phyloP scores from a whole-genome alignment of 2,888 invertebrate genomes.

The Agapetus fuscipes region DNA sequence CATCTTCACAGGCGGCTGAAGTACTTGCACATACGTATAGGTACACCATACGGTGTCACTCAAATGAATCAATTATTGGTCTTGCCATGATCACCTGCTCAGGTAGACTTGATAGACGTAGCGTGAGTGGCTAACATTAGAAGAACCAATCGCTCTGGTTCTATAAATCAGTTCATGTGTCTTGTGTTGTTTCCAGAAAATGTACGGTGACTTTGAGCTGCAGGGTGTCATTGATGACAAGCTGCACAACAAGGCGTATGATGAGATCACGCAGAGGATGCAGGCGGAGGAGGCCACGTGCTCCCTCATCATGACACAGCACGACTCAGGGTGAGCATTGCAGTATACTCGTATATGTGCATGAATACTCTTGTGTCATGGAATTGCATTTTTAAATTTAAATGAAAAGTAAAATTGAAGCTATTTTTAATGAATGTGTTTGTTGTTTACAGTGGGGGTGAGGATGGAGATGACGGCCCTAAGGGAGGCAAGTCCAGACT shows the following conservation, averaged over 20 bases:
- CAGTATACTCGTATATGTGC: background rate
- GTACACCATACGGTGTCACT: too few relatives aligned
- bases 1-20: too few relatives aligned
- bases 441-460: constrained; percentile 51
- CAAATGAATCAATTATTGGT: too few relatives aligned
- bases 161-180: too few relatives aligned
- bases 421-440: too few relatives aligned
- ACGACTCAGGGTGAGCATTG: constrained; percentile 29
- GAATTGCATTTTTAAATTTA: background rate
- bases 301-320: constrained; percentile 73
- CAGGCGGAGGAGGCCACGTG: constrained; percentile 95
- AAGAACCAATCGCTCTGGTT: too few relatives aligned
- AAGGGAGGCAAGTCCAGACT: constrained; percentile 40
- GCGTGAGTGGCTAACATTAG: too few relatives aligned
- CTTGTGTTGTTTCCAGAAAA: constrained; percentile 81
- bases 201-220: constrained; percentile 97
- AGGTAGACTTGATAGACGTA: too few relatives aligned
- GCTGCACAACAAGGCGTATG: constrained; percentile 91
- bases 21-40: too few relatives aligned
- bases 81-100: too few relatives aligned
- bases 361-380: background rate
- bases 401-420: too few relatives aligned
- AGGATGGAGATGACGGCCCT: constrained; percentile 49
- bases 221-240: constrained; percentile 98
- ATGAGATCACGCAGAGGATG: constrained; percentile 86